Base-by-base conservation (phyloP, 2,888 invertebrate genomes). In the Polia nebulosa region DNA sequence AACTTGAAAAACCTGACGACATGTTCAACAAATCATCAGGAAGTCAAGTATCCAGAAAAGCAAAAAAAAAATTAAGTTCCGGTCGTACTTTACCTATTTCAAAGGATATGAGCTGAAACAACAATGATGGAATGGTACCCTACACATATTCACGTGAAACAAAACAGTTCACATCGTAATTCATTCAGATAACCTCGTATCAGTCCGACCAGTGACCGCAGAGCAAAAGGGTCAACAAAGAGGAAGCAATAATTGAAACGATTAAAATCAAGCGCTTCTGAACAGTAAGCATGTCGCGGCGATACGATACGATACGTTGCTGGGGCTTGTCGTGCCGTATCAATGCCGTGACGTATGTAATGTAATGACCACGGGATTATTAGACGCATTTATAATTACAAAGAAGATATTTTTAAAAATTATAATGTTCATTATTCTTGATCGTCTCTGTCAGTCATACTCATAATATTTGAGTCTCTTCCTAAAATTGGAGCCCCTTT, bases 211-310 rank as follows among this genome's bases (percentile, higher is more conserved):
- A 9, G 29, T 17, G 29, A 17, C 27, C 51, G 29, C 47, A 3
- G 45, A 34, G 5, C 15, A 27, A 25, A 36, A 56, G 52, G 29
- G 29, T 32, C n/a, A 39, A 51, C 49, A n/a, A 55, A 41, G 20
- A 41, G 58, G 73, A 72, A 72, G 73, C 47, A 25, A 32, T 59
- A 9, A 65, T 59, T 73, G 47, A 55, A 59, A 65, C 47, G 59
- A 65, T 65, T 58, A 72, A 59, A 49, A 41, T 25, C 22, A 15
- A 49, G 55, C 25, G 15, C 29, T 17, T 13, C 17, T 15, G 36
- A 39, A 22, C 49, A 9, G n/a, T 25, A 29, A 13, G 22, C 9
- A 3, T n/a, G 22, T 8, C 15, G 11, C 8, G 22, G 32, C 17
- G 15, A n/a, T 5, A 25, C 6, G 11, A 13, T 13, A 15, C 32